phyloP scores from a whole-genome alignment of 2,888 invertebrate species.

The Dione juno region DNA sequence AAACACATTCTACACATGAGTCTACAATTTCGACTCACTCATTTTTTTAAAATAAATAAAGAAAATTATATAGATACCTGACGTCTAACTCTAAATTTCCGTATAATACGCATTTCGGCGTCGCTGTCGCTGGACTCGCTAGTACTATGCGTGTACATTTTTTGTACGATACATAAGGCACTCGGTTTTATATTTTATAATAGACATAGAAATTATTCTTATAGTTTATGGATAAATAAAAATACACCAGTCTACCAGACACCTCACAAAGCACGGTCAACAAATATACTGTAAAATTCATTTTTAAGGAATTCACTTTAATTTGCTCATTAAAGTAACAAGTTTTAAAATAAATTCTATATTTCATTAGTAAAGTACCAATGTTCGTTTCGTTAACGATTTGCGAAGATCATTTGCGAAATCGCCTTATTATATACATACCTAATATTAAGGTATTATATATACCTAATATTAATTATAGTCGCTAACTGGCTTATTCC shows the following conservation, averaged over 20 bases:
- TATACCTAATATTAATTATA: not conserved
- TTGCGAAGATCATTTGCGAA: not conserved
- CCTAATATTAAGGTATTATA: not conserved
- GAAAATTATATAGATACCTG: not conserved
- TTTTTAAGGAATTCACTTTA: not conserved
- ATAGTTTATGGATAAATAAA: not conserved
- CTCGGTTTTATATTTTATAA: slow-evolving; percentile 46
- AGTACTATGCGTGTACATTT: not conserved
- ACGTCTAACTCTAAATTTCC: slow-evolving; percentile 4
- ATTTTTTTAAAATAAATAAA: not conserved
- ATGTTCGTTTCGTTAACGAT: slow-evolving; percentile 5
- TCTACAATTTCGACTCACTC: not conserved
- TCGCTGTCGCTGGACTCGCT: slow-evolving; percentile 27
- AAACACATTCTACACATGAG: no score
- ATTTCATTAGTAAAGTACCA: slow-evolving; percentile 1
- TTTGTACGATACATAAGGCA: slow-evolving; percentile 11
- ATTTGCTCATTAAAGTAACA: slow-evolving; percentile 24
- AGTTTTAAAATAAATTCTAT: slow-evolving; percentile 18
- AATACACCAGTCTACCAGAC: not conserved
- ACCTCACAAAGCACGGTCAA: not conserved
- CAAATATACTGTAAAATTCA: not conserved
- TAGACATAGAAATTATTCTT: slow-evolving; percentile 27
- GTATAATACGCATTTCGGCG: slow-evolving; percentile 21
- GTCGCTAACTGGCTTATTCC: not conserved
- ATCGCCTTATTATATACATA: not conserved